phyloP scores from a whole-genome alignment of 2,888 invertebrate species.

The Orthosia gothica region DNA sequence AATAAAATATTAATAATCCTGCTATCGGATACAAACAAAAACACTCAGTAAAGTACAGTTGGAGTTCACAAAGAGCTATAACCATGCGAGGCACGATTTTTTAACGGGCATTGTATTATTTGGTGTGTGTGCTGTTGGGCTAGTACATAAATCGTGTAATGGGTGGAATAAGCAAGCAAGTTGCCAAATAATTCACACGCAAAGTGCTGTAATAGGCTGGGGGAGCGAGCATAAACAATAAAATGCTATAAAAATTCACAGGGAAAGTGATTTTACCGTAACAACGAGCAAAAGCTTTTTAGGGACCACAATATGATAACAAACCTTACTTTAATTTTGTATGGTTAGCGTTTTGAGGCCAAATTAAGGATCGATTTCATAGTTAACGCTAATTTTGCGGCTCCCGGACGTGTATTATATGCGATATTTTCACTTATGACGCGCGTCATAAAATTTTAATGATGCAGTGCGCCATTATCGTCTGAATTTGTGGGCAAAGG shows the following conservation, averaged over 20 bases:
- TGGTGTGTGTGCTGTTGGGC: conserved; percentile 67
- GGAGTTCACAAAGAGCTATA: conserved; percentile 52
- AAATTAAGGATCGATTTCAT: conserved; percentile 35
- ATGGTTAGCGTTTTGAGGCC: conserved; percentile 48
- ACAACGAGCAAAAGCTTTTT: conserved; percentile 64
- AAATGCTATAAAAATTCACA: conserved; percentile 83
- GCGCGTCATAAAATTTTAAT: conserved; percentile 39
- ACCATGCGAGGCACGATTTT: conserved; percentile 63
- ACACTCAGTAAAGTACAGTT: conserved; percentile 30
- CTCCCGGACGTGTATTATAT: background rate
- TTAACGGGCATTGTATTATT: conserved; percentile 67
- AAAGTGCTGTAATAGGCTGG: conserved; percentile 83
- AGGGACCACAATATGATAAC: conserved; percentile 60
- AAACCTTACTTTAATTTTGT: conserved; percentile 63
- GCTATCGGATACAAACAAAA: conserved; percentile 44
- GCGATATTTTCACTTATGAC: conserved; percentile 34
- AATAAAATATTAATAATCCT: conserved; percentile 49
- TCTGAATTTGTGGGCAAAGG: background rate
- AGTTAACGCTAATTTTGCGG: conserved; percentile 23
- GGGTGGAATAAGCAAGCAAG: conserved; percentile 79
- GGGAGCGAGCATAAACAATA: conserved; percentile 85
- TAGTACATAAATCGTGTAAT: conserved; percentile 85
- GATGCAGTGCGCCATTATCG: conserved; percentile 34
- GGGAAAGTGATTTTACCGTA: conserved; percentile 78
- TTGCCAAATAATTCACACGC: conserved; percentile 88